phyloP scores from a whole-genome alignment of 2,113 vertebrate genomes.

The Atrichornis clamosus region DNA sequence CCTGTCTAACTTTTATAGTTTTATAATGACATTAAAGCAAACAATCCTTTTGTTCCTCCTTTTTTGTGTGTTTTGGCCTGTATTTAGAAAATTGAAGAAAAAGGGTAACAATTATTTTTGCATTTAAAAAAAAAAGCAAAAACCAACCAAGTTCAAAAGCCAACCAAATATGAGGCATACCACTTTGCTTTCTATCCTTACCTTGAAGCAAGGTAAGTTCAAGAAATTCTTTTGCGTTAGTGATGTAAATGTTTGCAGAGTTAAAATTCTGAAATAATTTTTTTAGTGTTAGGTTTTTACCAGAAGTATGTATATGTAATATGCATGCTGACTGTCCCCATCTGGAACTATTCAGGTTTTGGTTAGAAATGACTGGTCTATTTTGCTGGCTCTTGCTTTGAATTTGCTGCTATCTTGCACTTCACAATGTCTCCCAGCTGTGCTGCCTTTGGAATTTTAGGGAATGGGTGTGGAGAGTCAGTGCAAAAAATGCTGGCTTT shows the following conservation, averaged over 20 bases:
- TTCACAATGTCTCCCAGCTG: background rate
- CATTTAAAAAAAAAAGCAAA: background rate
- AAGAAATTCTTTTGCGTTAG: background rate
- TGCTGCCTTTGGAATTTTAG: slow-evolving; percentile 15
- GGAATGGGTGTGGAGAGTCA: background rate
- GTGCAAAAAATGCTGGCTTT: background rate
- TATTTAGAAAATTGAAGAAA: background rate
- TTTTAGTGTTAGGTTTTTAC: background rate
- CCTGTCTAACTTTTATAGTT: background rate
- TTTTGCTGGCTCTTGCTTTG: background rate
- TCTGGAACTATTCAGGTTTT: background rate
- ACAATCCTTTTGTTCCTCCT: background rate
- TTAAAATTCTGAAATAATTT: background rate
- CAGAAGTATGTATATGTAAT: background rate
- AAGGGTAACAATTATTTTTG: background rate
- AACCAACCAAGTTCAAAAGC: background rate
- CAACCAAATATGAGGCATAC: background rate
- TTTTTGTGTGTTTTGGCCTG: background rate
- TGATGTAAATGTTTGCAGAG: background rate
- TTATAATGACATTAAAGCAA: background rate
- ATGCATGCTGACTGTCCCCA: background rate
- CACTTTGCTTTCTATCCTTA: background rate
- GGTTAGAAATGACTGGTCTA: background rate
- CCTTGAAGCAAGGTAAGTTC: background rate
- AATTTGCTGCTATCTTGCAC: background rate